These are phyloP conservation scores for Chrysaora quinquecirrha DNA, from an alignment of 30 jellyfish, hydroid and myxozoan species.

Conservation along the genomic window DNA sequence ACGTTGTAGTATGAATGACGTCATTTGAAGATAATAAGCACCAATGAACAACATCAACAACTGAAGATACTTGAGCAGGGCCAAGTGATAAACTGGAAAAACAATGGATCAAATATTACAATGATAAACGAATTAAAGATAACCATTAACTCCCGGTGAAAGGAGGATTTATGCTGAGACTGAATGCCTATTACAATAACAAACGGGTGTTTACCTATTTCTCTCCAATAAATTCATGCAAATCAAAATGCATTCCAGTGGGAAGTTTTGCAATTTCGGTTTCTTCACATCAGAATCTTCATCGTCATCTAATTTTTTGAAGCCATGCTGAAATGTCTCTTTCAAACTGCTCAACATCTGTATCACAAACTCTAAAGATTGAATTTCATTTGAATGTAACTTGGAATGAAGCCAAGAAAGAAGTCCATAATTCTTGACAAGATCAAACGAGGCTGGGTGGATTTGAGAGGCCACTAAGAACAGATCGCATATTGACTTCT, in stretches of 20 bases:
- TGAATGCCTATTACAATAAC: too few relatives aligned
- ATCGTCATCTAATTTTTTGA: slow-evolving; percentile 4
- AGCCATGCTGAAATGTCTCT: slow-evolving; percentile 41
- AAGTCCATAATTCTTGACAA: slow-evolving; percentile 82
- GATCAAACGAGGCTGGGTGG: slow-evolving; percentile 87
- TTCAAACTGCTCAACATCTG: slow-evolving; percentile 4
- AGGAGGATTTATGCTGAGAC: too few relatives aligned
- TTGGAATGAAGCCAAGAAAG: slow-evolving; percentile 69
- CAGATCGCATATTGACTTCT: slow-evolving; percentile 62
- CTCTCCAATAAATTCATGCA: slow-evolving; percentile 19
- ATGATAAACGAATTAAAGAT: too few relatives aligned
- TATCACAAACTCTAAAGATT: slow-evolving; percentile 1
- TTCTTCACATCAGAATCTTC: slow-evolving; percentile 31
- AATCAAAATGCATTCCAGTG: slow-evolving; percentile 36
- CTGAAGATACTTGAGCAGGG: background rate
- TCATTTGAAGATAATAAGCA: background rate
- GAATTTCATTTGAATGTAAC: background rate
- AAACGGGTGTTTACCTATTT: slow-evolving; percentile 46
- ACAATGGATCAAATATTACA: too few relatives aligned
- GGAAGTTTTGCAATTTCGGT: slow-evolving; percentile 44
- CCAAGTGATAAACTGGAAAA: background rate
- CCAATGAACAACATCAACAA: background rate
- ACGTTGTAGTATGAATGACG: background rate
- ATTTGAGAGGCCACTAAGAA: slow-evolving; percentile 65
- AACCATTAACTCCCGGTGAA: too few relatives aligned